A percentile compares a stretch with the other conserved stretches of the same genome.
phyloP scores from a whole-genome alignment of 2,888 invertebrate species.

The Trypoxylon attenuatum region DNA sequence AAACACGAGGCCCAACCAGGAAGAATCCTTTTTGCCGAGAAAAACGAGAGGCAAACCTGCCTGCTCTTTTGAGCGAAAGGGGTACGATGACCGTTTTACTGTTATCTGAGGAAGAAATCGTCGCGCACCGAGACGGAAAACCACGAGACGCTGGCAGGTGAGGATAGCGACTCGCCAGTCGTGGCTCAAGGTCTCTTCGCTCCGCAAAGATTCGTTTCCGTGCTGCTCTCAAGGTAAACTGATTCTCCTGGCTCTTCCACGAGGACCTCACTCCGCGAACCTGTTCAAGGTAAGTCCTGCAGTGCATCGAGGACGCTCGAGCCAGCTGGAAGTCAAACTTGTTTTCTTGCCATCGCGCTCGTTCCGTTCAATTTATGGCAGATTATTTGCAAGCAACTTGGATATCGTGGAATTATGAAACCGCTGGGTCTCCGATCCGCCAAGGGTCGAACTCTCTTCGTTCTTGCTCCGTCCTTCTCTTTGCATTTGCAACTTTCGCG shows the following conservation, averaged over 20 bases:
- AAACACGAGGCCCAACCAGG: slow-evolving; percentile 35
- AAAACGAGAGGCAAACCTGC: slow-evolving; percentile 25
- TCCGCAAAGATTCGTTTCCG: slow-evolving; percentile 36
- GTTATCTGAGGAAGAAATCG: slow-evolving; percentile 64
- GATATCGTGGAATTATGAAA: too few species aligned
- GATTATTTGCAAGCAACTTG: too few species aligned
- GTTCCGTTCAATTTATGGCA: too few species aligned
- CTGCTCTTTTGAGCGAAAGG: slow-evolving; percentile 52
- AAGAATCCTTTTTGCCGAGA: slow-evolving; percentile 22
- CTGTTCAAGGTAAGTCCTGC: slow-evolving; percentile 42
- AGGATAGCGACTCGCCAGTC: slow-evolving; percentile 56
- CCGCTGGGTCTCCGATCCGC: too few species aligned
- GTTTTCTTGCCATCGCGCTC: too few species aligned
- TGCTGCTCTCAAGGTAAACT: slow-evolving; percentile 42
- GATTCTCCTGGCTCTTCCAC: slow-evolving; percentile 30
- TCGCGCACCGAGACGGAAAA: slow-evolving; percentile 49
- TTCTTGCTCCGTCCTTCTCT: too few species aligned
- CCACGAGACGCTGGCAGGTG: slow-evolving; percentile 66
- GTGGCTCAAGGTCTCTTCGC: slow-evolving; percentile 64
- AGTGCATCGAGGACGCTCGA: too few species aligned
- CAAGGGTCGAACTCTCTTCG: too few species aligned
- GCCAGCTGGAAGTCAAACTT: too few species aligned
- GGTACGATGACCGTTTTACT: slow-evolving; percentile 55
- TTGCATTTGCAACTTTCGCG: too few species aligned
- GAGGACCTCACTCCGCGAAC: slow-evolving; percentile 22